Evolutionary conservation across 1,140 invertebrate genomes (phyloP).

Genomic region (Drosophila prosaltans): DNA sequence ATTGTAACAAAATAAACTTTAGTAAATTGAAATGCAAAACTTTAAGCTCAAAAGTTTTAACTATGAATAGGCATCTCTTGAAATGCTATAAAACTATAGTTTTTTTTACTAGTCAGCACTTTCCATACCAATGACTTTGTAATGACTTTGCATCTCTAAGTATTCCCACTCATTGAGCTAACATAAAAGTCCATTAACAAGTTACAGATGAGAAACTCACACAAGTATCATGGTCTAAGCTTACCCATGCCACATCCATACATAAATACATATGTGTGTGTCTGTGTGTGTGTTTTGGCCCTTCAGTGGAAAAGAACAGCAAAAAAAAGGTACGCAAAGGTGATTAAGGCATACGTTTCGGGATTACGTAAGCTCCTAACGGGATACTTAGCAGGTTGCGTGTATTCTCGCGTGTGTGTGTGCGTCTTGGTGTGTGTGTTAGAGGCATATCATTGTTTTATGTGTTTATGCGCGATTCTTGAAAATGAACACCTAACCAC

Average conservation of each 20-base stretch:
- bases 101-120: background rate
- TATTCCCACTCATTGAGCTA: background rate
- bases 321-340: constrained; percentile 35
- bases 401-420: constrained; percentile 11
- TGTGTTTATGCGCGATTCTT: constrained; percentile 72
- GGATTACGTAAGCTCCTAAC: constrained; percentile 77
- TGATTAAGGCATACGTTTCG: constrained; percentile 59
- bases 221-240: constrained; percentile 5
- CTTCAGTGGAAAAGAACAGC: no score
- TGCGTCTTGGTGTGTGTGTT: constrained; percentile 32
- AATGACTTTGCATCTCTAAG: constrained; percentile 3
- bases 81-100: background rate
- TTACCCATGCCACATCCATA: background rate
- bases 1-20: no score
- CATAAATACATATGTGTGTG: no score
- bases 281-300: background rate
- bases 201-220: constrained; percentile 17
- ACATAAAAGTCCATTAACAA: constrained; percentile 5
- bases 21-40: no score
- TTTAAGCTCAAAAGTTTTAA: no score
- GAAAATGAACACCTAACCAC: constrained; percentile 55
- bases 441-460: constrained; percentile 66
- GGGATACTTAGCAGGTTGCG: constrained; percentile 70
- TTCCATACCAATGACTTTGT: background rate
- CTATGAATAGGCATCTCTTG: background rate